These are phyloP conservation scores for Mercenaria mercenaria DNA, from an alignment of 1,140 invertebrate genomes.

Conservation along the genomic window DNA sequence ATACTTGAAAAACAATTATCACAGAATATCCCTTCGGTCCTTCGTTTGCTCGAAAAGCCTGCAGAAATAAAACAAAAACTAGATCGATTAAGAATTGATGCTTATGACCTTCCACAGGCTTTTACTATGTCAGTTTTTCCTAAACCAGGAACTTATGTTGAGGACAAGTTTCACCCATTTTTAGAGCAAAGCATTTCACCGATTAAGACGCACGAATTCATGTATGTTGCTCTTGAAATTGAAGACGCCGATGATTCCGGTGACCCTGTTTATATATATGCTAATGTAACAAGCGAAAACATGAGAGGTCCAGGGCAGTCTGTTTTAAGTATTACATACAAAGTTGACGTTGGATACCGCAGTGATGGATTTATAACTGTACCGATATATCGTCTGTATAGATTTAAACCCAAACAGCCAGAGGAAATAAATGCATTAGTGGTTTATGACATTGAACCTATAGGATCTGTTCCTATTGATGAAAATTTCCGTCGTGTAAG, in stretches of 20 bases:
- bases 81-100: background rate
- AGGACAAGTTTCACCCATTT: conserved; percentile 35
- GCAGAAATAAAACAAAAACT: background rate
- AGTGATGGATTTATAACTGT: background rate
- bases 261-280: conserved; percentile 48
- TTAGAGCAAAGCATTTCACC: conserved; percentile 27
- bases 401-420: conserved; percentile 1
- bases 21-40: background rate
- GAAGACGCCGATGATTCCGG: background rate
- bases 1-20: background rate
- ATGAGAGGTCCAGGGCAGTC: background rate
- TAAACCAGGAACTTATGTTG: conserved; percentile 6
- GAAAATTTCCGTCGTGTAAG: conserved; percentile 45
- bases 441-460: conserved; percentile 18
- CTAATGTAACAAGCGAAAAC: conserved; percentile 10
- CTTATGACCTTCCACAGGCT: background rate
- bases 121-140: background rate
- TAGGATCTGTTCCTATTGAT: conserved; percentile 33
- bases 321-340: conserved; percentile 4
- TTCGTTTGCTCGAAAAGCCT: background rate
- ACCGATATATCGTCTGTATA: conserved; percentile 52
- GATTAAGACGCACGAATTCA: conserved; percentile 45
- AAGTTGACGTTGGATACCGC: conserved; percentile 8
- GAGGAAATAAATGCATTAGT: conserved; percentile 15
- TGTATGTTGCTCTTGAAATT: conserved; percentile 49